Base-by-base conservation (phyloP, 2,113 vertebrate species). In the Scolopax mira region DNA sequence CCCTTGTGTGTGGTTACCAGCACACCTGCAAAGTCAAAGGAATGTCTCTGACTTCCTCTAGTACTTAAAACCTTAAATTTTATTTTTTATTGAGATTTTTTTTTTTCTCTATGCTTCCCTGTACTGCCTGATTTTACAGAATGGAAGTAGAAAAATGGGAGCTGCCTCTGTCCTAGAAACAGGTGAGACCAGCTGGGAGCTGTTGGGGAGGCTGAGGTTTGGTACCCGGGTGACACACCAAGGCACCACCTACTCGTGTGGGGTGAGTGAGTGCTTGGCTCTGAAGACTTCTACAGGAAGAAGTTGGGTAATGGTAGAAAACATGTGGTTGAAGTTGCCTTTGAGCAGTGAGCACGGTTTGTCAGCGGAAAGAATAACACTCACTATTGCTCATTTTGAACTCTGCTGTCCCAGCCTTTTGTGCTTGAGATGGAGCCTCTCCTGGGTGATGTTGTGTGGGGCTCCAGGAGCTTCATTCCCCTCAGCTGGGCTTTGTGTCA, bases 111-210 rank as follows among this genome's bases (percentile, higher is more conserved):
- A 3, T 24, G 3, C 10, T 52, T 77, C 30, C 33, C 28, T 39
- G 1, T 19, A 2, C 23, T 35, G n/a, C 31, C 42, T 66, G 73
- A 22, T 33, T 58, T 73, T 37, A 62, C n/a, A 18, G 22, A n/a
- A 15, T 0, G n/a, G 7, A 49, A 48, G 23, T 1, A 33, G 69
- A 28, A 10, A 57, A 28, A 19, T 0, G 25, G 62, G 18, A 74
- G 52, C 70, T 37, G 27, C 5, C 1, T 30, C 17, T 89, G 77
- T 12, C 57, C 54, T 9, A 25, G 46, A 4, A 55, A 3, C 3
- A 35, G 37, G 33, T 8, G 80, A 60, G 8, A n/a, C 17, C 75
- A 46, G 74, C 74, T 7, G 86, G 61, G 22, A 37, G 49, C 28
- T 30, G 52, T 6, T 3, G 28, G 0, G n/a, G 23, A 69, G 81